Base-by-base conservation (phyloP, 2,113 vertebrate genomes). In the Salvelinus sp. region DNA sequence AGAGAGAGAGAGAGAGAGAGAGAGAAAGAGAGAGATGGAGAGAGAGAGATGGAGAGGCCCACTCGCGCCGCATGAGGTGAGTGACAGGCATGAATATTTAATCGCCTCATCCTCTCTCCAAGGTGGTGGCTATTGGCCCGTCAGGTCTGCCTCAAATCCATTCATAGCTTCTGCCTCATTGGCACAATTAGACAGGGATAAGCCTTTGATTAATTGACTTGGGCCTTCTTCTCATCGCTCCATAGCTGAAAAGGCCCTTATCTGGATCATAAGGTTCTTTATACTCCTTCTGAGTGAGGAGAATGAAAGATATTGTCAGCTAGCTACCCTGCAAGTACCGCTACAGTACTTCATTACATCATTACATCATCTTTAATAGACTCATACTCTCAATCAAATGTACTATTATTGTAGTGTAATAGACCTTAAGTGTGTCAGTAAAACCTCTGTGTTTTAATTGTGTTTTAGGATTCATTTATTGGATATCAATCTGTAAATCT, bases 71-170 rank as follows among this genome's bases (percentile, higher is more conserved):
- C 85, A 83, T 62, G 81, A 81, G 82, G 85, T 87, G 88, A 93
- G 81, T 88, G 88, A 89, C 91, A 85, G 78, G 62, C 88, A 90
- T 93, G 87, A 92, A 93, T 93, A 92, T 92, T 91, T 92, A 86
- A 91, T 54, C 80, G 78, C 27, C 73, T 83, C 73, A 78, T 83
- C 33, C 85, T 85, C 85, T 85, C 79, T 74, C 87, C 77, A 86
- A 79, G 85, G 85, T 89, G 91, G 91, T 85, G 83, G 83, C 81
- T 71, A 74, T 85, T 78, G 80, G 85, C 75, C 2, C 69, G 62
- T 88, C 88, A 80, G 71, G 65, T 79, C 76, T 74, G 78, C 90
- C 85, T 81, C 69, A 13, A 47, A 83, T 88, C 87, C 79, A 58
- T 86, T 86, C 78, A 80, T 87, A 88, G 85, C 83, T 87, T 85